Evolutionary conservation across 2,888 invertebrate genomes (phyloP).

Genomic region (Tyria jacobaeae): DNA sequence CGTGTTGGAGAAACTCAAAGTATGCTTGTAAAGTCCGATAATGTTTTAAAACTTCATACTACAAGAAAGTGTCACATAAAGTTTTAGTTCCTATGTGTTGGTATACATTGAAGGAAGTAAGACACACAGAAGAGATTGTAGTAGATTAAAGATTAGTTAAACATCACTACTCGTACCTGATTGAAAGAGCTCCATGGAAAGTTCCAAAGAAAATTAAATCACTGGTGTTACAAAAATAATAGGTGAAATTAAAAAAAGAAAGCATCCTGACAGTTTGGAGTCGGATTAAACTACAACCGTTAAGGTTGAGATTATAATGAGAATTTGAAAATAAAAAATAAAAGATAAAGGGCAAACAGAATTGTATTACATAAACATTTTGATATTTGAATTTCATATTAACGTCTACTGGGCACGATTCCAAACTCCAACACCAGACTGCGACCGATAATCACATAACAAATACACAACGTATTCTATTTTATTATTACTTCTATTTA

Average conservation of each 20-base stretch:
- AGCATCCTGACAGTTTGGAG: no score
- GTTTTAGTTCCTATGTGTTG: no score
- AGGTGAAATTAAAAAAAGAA: no score
- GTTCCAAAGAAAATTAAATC: no score
- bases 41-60: not conserved
- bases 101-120: no score
- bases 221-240: no score
- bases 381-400: not conserved
- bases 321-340: not conserved
- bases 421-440: not conserved
- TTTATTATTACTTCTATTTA: not conserved
- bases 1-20: not conserved
- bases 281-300: no score
- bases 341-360: not conserved
- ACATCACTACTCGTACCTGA: no score
- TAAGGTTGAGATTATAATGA: no score
- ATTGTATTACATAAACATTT: not conserved
- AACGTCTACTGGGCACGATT: not conserved
- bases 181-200: no score
- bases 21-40: not conserved
- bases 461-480: not conserved
- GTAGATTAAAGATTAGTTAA: no score
- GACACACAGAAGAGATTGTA: no score
- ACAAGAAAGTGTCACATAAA: not conserved
- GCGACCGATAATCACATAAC: not conserved